Evolutionary conservation across 2,888 invertebrate species (phyloP).

Genomic region (Harpagoxenus sublaevis): DNA sequence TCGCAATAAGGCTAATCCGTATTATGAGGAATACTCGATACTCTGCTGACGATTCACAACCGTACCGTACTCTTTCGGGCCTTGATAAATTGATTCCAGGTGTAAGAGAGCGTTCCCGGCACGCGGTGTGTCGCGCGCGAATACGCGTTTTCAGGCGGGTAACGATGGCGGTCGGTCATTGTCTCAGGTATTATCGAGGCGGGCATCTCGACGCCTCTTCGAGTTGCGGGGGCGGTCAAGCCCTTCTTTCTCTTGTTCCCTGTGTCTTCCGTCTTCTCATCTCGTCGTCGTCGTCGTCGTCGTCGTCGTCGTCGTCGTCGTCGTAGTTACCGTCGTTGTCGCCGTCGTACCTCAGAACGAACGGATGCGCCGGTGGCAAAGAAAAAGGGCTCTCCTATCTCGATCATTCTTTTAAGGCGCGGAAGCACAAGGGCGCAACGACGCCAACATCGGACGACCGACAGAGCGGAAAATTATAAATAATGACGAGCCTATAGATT

Average conservation of each 20-base stretch:
- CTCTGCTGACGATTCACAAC: conserved; percentile 62
- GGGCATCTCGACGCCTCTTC: conserved; percentile 81
- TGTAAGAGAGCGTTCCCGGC: conserved; percentile 70
- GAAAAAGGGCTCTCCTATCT: conserved; percentile 62
- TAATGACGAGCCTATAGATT: conserved; percentile 81
- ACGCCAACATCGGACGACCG: conserved; percentile 65
- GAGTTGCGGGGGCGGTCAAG: conserved; percentile 81
- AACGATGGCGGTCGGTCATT: conserved; percentile 83
- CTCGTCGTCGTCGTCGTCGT: conserved; percentile 51
- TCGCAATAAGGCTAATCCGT: conserved; percentile 54
- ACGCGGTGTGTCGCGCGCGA: conserved; percentile 62
- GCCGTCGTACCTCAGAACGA: conserved; percentile 63
- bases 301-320: conserved; percentile 53
- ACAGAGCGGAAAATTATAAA: conserved; percentile 85
- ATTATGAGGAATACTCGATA: conserved; percentile 56
- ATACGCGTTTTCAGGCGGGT: conserved; percentile 77
- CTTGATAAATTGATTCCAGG: conserved; percentile 79
- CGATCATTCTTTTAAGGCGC: conserved; percentile 80
- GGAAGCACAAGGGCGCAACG: conserved; percentile 73
- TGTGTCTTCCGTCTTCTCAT: conserved; percentile 26
- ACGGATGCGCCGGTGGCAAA: conserved; percentile 59
- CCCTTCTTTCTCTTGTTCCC: conserved; percentile 55
- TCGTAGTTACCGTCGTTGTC: conserved; percentile 29
- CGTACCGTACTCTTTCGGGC: conserved; percentile 52
- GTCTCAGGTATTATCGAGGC: conserved; percentile 82